These are phyloP conservation scores for Pycnomerus fuliginosus DNA, from an alignment of 2,888 invertebrate species.

Conservation along the genomic window DNA sequence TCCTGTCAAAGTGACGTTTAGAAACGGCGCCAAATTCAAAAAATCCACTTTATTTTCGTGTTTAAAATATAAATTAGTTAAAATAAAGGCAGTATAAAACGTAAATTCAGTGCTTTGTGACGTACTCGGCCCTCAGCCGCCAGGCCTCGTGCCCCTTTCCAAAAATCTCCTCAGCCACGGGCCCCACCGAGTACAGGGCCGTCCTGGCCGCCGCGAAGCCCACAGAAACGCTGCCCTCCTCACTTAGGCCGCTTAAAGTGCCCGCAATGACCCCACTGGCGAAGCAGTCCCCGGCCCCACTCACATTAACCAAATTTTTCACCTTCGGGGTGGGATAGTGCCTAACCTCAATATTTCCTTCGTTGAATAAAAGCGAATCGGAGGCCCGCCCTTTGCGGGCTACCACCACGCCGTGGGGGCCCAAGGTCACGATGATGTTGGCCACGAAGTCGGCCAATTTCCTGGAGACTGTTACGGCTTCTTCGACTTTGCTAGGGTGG, in stretches of 20 bases:
- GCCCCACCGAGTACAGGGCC: slow-evolving; percentile 60
- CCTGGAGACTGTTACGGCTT: slow-evolving; percentile 44
- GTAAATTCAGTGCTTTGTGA: too few relatives aligned
- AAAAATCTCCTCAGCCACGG: slow-evolving; percentile 59
- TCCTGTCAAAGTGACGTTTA: too few relatives aligned
- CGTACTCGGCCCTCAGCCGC: slow-evolving; percentile 4
- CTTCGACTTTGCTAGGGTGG: slow-evolving; percentile 40
- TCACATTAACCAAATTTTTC: slow-evolving; percentile 59
- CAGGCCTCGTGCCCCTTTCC: slow-evolving; percentile 18
- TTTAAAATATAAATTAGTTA: too few relatives aligned
- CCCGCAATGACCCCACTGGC: slow-evolving; percentile 69
- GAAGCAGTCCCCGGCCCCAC: slow-evolving; percentile 83
- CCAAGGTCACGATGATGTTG: slow-evolving; percentile 64
- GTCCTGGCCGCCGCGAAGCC: slow-evolving; percentile 64
- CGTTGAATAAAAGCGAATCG: slow-evolving; percentile 38
- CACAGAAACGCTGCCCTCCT: slow-evolving; percentile 61
- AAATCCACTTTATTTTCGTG: too few relatives aligned
- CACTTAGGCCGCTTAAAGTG: slow-evolving; percentile 57
- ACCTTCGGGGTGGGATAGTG: slow-evolving; percentile 54
- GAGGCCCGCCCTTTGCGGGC: slow-evolving; percentile 45
- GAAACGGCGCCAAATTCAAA: too few relatives aligned
- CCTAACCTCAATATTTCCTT: slow-evolving; percentile 39
- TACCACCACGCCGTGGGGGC: slow-evolving; percentile 60
- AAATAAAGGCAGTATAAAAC: too few relatives aligned
- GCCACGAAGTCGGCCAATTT: slow-evolving; percentile 56